These are phyloP conservation scores for Drosophila melanosoma DNA, from an alignment of 2,888 invertebrate genomes.

Conservation along the genomic window DNA sequence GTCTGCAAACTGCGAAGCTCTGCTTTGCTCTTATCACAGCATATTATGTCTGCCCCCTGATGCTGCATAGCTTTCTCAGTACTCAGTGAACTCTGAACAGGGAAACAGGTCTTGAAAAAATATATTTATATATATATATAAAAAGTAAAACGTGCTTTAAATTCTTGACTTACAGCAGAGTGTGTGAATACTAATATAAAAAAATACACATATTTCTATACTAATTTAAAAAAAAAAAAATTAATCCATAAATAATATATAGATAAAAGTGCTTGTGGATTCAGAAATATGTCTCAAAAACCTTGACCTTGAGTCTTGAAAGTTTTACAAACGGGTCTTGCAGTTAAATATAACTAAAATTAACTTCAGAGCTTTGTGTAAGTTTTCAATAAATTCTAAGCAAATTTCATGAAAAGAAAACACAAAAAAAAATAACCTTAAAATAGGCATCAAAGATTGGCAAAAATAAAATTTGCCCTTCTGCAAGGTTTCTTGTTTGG, in stretches of 20 bases:
- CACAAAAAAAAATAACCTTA: background rate
- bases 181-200: slow-evolving; percentile 23
- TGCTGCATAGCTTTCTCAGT: slow-evolving; percentile 69
- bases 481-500: slow-evolving; percentile 43
- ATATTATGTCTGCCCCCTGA: slow-evolving; percentile 22
- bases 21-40: slow-evolving; percentile 63
- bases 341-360: slow-evolving; percentile 25
- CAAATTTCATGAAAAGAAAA: slow-evolving; percentile 7
- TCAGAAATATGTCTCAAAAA: slow-evolving; percentile 29
- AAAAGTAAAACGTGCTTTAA: slow-evolving; percentile 9
- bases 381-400: slow-evolving; percentile 36
- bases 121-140: background rate
- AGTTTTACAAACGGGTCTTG: slow-evolving; percentile 14
- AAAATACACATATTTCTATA: background rate
- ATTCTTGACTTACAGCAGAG: slow-evolving; percentile 3
- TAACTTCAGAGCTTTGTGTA: slow-evolving; percentile 32
- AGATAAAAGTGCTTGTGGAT: slow-evolving; percentile 6
- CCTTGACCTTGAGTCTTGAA: slow-evolving; percentile 33
- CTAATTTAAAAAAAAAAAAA: background rate
- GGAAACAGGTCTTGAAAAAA: slow-evolving; percentile 34
- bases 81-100: slow-evolving; percentile 57
- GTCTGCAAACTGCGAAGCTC: slow-evolving; percentile 57
- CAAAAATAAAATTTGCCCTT: slow-evolving; percentile 55
- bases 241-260: background rate
- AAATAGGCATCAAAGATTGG: slow-evolving; percentile 4